Percentiles rank a stretch among this genome's conserved stretches.
phyloP scores from a whole-genome alignment of 2,888 invertebrate species.

The Flabesymbios commensalis region DNA sequence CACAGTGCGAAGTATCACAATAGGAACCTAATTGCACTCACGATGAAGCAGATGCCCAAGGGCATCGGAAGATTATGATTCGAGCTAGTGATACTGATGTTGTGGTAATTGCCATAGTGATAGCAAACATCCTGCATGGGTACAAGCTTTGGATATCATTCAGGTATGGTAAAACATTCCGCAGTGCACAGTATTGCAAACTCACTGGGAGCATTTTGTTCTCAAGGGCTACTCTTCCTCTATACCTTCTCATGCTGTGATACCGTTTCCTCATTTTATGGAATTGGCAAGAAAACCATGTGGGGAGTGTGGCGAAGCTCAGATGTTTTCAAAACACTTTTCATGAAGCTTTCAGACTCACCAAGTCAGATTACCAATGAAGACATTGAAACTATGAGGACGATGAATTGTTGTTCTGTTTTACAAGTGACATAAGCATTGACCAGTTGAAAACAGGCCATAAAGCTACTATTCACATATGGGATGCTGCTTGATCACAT shows the following conservation, averaged over 20 bases:
- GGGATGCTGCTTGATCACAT: constrained; percentile 24
- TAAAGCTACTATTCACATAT: too few relatives aligned
- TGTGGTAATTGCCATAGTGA: constrained; percentile 20
- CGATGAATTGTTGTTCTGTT: too few relatives aligned
- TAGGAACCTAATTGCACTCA: constrained; percentile 28
- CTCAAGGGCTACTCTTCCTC: background rate
- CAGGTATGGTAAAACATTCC: background rate
- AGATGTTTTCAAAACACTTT: background rate
- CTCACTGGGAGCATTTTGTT: background rate
- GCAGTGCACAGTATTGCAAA: background rate
- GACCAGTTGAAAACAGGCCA: too few relatives aligned
- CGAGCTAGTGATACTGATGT: constrained; percentile 29
- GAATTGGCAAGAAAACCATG: background rate
- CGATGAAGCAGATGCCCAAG: constrained; percentile 21
- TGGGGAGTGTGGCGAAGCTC: background rate
- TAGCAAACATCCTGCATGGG: background rate
- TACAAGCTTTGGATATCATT: background rate
- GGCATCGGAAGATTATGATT: constrained; percentile 11
- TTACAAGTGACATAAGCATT: constrained; percentile 11
- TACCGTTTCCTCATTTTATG: background rate
- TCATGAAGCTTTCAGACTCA: background rate
- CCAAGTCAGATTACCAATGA: background rate
- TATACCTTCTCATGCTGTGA: background rate
- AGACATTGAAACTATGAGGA: too few relatives aligned
- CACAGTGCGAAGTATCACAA: background rate